Conservation (phyloP, 2,113 vertebrate species). For the Larimichthys crocea region DNA sequence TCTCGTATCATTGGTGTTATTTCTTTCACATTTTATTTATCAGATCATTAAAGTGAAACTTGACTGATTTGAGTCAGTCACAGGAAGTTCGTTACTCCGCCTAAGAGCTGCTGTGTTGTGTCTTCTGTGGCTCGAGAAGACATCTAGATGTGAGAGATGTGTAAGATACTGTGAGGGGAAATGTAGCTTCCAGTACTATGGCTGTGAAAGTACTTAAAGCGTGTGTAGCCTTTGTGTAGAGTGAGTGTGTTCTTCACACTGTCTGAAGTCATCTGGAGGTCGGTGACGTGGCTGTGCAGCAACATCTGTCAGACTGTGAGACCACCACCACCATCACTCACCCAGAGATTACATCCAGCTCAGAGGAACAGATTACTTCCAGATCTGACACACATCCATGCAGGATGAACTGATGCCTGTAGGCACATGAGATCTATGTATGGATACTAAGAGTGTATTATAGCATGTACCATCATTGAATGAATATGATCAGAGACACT, state of each 20-base stretch:
- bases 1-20: neutral
- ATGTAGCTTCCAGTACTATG: neutral
- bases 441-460: neutral
- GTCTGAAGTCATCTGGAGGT: slow-evolving; percentile 8
- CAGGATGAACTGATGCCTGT: neutral
- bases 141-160: neutral
- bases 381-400: slow-evolving; percentile 17
- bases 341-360: slow-evolving; percentile 51
- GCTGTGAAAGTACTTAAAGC: neutral
- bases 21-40: neutral
- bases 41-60: no score
- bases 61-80: neutral
- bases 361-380: slow-evolving; percentile 36
- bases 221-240: no score
- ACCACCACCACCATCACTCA: neutral
- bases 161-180: neutral
- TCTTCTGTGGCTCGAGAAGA: neutral
- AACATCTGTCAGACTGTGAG: slow-evolving; percentile 56
- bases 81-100: neutral
- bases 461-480: no score
- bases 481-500: neutral
- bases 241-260: neutral
- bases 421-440: neutral
- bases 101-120: neutral
- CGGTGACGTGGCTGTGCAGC: rapidly evolving